These are phyloP conservation scores for Muscicapa adusta DNA, from an alignment of 2,113 vertebrate genomes.

Conservation along the genomic window DNA sequence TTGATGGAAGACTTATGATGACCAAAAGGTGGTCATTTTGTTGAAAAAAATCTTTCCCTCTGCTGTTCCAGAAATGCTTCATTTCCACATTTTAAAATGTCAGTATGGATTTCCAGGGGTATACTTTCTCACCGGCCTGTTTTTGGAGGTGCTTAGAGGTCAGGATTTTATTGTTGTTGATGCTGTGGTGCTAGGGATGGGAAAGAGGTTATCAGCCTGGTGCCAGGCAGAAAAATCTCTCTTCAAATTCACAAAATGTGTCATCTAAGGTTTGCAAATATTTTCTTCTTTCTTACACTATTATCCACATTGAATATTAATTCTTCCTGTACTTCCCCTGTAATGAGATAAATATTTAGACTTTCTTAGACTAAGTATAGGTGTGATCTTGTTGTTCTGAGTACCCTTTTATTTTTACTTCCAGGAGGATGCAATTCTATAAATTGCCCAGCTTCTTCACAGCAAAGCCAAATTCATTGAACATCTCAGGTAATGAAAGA, in stretches of 20 bases:
- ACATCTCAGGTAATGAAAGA: neutral
- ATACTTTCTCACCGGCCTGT: neutral
- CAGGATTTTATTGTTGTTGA: neutral
- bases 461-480: neutral
- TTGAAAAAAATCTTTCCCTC: neutral
- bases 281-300: neutral
- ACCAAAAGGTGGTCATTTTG: neutral
- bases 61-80: neutral
- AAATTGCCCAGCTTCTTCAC: neutral
- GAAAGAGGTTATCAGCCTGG: neutral
- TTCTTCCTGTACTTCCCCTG: neutral
- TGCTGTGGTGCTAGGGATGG: fast-evolving
- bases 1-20: neutral
- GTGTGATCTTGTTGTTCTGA: neutral
- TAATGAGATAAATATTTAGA: neutral
- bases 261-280: neutral
- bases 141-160: neutral
- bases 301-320: neutral
- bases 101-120: neutral
- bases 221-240: neutral
- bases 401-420: neutral
- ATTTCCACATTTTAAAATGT: neutral
- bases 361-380: neutral
- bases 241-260: neutral
- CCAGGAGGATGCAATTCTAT: neutral